Base-by-base conservation (phyloP, 2,888 invertebrate species). In the Campopleginae sp. region DNA sequence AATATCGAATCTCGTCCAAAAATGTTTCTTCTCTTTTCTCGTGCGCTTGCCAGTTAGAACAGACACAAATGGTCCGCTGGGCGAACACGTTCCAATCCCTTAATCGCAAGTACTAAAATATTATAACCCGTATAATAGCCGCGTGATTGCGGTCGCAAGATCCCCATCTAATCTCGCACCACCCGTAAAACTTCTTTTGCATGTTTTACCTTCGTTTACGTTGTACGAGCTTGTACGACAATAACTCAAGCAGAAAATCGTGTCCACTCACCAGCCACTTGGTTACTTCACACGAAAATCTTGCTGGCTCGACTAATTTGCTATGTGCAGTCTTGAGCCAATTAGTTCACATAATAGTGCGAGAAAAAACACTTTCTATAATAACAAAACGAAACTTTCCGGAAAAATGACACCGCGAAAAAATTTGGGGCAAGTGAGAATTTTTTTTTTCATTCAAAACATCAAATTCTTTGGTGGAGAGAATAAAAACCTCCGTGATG, bases 91-190 rank as follows among this genome's bases (percentile, higher is more conserved):
- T 77, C 85, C 88, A 82, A 91, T 90, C 89, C 90, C 86, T 89
- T 91, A 91, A 91, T 91, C 90, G 89, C 90, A 80, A 48, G 86
- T 87, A 89, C 90, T 91, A 89, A 90, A 89, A 90, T 91, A 90
- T 91, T 89, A 90, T 88, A 91, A 89, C 88, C 88, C 88, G 86
- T 86, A 89, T 89, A 90, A 90, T 90, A 89, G 88, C 84, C 84
- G 86, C 84, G 86, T 85, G 87, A 90, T 88, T 79, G 87, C 88
- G 85, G 70, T 85, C 27, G 86, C 88, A 86, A 90, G 89, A 91
- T 91, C 89, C 89, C 38, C 84, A 79, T 86, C 88, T 91, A 91
- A 91, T 91, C 90, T 90, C 88, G n/a, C n/a, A 85, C 83, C 10
- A 87, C 88, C 86, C 90, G 89, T 91, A 89, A 90, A 88, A 90